Base-by-base conservation (phyloP, 2,797 vertebrate genomes). In the Spondyliosoma cantharus region DNA sequence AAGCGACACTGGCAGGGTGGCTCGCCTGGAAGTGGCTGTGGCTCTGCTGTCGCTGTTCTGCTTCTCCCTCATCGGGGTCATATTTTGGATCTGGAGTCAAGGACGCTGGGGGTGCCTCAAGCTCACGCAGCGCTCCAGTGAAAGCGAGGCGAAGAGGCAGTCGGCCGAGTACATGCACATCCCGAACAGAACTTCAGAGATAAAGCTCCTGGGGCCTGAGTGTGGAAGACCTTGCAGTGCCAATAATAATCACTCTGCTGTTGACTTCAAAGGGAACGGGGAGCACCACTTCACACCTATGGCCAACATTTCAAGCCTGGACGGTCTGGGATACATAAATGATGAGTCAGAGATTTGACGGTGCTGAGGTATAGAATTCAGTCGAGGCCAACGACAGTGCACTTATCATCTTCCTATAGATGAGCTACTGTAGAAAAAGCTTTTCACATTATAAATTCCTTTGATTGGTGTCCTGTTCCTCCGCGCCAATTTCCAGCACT, bases 271-370 rank as follows among this genome's bases (percentile, higher is more conserved):
- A 83, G 72, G 89, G 64, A 93, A 92, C 20, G 89, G 92, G 29
- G 89, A 89, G 69, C 89, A 89, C 81, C 87, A 82, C 79, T 91
- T 90, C 71, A 85, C 86, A 67, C 85, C 91, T 20, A 88, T 84
- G 85, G 83, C 87, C 80, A 93, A 90, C 84, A 89, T 91, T 87
- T 91, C 89, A 82, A 91, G 64, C 77, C 67, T 93, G 87, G 90
- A 93, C 4, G 93, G 93, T 58, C 89, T 93, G 52, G 93, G 94
- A 66, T 94, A 89, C 78, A 95, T 95, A 84, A 93, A 92, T 43
- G 94, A 95, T 45, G 95, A 96, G 89, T 95, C 94, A 9, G 95
- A 95, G 88, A 95, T 95, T 75, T 96, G 84, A 95, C 32, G 72
- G 52, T 81, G 83, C 87, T 72, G 81, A 83, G 68, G 58, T 76